Conservation (phyloP, 2,888 invertebrate genomes). For the Phasia obesa region DNA sequence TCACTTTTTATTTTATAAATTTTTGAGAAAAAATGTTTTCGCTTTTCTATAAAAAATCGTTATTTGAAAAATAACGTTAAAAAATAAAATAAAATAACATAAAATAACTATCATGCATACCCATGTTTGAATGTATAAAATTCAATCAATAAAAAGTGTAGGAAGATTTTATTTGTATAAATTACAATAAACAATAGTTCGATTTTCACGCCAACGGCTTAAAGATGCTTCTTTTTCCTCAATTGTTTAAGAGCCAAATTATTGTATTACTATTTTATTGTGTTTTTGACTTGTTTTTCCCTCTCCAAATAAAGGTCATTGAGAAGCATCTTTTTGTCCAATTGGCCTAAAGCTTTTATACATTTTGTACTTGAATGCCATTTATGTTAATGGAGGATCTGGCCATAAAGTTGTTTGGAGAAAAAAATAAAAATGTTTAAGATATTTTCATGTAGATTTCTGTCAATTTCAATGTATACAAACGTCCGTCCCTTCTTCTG, state of each 20-base stretch:
- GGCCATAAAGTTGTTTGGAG: slow-evolving; percentile 17
- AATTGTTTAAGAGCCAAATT: slow-evolving; percentile 42
- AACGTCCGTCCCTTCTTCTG: slow-evolving; percentile 41
- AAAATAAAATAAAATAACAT: not conserved
- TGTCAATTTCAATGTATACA: slow-evolving; percentile 44
- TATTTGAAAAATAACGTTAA: too few species aligned
- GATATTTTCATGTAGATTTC: slow-evolving; percentile 45
- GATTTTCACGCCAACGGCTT: slow-evolving; percentile 51
- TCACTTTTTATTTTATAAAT: too few species aligned
- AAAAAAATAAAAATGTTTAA: slow-evolving; percentile 28
- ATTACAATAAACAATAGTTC: slow-evolving; percentile 55
- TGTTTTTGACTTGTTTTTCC: not conserved
- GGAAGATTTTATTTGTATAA: slow-evolving; percentile 8
- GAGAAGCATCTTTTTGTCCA: slow-evolving; percentile 40
- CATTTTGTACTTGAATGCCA: slow-evolving; percentile 32
- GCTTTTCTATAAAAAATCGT: too few species aligned
- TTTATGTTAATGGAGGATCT: not conserved
- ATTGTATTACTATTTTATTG: slow-evolving; percentile 29
- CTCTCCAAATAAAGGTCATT: slow-evolving; percentile 41
- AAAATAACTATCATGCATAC: not conserved
- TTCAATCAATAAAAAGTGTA: not conserved
- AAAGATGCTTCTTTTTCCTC: slow-evolving; percentile 22
- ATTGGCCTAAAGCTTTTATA: slow-evolving; percentile 36
- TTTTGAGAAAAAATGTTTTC: too few species aligned
- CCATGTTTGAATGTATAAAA: too few species aligned